Evolutionary conservation across 2,888 invertebrate species (phyloP), one percentile per base, ranked within the genome.

Genomic region (Noctua pronuba): DNA sequence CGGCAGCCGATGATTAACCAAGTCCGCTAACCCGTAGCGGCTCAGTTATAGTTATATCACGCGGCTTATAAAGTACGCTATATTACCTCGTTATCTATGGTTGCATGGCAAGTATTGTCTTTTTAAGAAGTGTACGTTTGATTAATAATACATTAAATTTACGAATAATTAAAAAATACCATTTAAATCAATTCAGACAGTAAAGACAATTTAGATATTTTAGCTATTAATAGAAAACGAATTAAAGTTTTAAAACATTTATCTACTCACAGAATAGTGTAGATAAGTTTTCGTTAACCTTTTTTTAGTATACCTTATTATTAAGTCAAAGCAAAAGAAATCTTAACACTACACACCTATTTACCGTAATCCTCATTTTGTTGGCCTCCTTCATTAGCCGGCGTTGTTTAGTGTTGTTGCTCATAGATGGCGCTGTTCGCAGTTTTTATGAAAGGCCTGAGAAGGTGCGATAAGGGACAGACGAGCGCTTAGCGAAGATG

Each of bases 1-100:
- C 66, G 28, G 60, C 24, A 73, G 76, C 66, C 62, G 68, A 78
- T 73, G 78, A 87, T 72, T 66, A 74, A 77, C 72, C 58, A 46
- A 41, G 75, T 38, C 6, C 18, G 73, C 55, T 16, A 58, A 10
- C 24, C 24, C 5, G 24, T 38, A 73, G 83, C 74, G n/a, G 60
- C 38, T 73, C 44, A 28, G 73, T 71, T 65, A 76, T 71, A 31
- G 76, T 71, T 65, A 76, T 69, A 77, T 68, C 58, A 70, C 13
- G 5, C 62, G 35, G 41, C 64, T 46, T 77, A 35, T 46, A n/a
- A 66, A 28, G 16, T 44, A 58, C 18, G 13, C 28, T 41, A 10
- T n/a, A 3, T 1, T 38, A 38, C 55, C 58, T 7, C 28, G 58
- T 60, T 41, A n/a, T 21, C 21, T 74, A 31, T 60, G n/a, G 13